Percentiles rank a stretch among this genome's conserved stretches.
Conservation (phyloP, 2,888 invertebrate species). For the Abscondita cerata region DNA sequence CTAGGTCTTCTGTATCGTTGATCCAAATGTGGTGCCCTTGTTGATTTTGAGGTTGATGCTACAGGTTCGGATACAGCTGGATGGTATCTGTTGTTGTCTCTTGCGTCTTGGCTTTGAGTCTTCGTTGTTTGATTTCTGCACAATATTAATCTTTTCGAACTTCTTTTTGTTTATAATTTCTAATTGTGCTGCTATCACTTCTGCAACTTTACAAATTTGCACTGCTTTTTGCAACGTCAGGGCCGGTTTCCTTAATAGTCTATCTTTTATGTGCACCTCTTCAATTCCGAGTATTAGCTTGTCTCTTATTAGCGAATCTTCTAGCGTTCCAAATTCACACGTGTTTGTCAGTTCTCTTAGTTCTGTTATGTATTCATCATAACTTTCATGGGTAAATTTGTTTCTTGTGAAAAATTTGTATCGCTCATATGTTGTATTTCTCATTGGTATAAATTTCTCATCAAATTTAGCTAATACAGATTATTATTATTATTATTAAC, state of each 20-base stretch:
- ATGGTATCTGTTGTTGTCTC: not conserved
- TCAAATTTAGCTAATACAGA: too few relatives aligned
- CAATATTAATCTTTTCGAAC: not conserved
- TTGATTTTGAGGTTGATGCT: not conserved
- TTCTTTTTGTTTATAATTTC: not conserved
- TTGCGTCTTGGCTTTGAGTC: not conserved
- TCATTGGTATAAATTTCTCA: too few relatives aligned
- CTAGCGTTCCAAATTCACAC: too few relatives aligned
- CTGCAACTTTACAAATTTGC: not conserved
- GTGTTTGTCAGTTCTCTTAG: not conserved
- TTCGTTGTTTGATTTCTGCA: not conserved
- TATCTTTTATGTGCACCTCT: not conserved
- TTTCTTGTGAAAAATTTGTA: slow-evolving; percentile 3
- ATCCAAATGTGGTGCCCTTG: too few relatives aligned
- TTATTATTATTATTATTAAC: too few relatives aligned
- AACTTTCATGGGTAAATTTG: not conserved
- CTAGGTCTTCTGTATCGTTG: too few relatives aligned
- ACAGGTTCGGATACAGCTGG: too few relatives aligned
- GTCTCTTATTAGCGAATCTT: not conserved
- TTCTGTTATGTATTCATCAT: not conserved
- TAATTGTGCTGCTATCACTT: not conserved
- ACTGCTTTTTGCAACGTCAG: not conserved
- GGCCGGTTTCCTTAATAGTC: not conserved
- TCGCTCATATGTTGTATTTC: too few relatives aligned
- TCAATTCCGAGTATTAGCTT: not conserved